A percentile compares a stretch with the other conserved stretches of the same genome.
Evolutionary conservation across 2,888 invertebrate species (phyloP).

Genomic region (Philonicus albiceps): DNA sequence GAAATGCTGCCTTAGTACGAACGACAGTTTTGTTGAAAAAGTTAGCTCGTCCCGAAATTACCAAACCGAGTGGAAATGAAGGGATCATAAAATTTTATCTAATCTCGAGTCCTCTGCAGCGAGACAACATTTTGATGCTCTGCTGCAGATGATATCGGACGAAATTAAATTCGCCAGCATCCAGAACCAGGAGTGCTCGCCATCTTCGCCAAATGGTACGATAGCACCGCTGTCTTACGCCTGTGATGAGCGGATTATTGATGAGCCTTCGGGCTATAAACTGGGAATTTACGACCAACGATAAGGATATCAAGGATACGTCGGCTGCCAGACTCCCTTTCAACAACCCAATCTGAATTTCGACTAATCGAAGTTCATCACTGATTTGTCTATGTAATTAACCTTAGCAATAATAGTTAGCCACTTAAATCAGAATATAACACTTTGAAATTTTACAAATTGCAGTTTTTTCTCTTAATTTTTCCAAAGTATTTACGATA

Average conservation of each 20-base stretch:
- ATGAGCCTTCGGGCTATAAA: neutral
- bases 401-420: neutral
- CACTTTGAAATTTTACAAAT: neutral
- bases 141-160: constrained; percentile 5
- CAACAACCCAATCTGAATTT: neutral
- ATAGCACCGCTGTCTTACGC: neutral
- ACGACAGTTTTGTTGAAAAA: constrained; percentile 4
- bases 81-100: constrained; percentile 38
- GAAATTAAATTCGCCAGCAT: constrained; percentile 26
- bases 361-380: neutral
- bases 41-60: neutral
- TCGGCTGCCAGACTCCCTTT: neutral
- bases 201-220: neutral
- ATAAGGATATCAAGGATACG: neutral
- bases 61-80: constrained; percentile 34
- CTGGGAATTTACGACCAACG: neutral
- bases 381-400: neutral
- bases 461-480: too few relatives aligned
- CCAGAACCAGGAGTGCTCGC: neutral
- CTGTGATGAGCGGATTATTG: constrained; percentile 1
- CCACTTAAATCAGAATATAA: neutral
- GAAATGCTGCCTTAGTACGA: neutral
- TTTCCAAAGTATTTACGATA: too few relatives aligned
- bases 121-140: neutral
- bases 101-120: neutral